phyloP scores from a whole-genome alignment of 2,888 invertebrate species.

The Pseudoips prasinana region DNA sequence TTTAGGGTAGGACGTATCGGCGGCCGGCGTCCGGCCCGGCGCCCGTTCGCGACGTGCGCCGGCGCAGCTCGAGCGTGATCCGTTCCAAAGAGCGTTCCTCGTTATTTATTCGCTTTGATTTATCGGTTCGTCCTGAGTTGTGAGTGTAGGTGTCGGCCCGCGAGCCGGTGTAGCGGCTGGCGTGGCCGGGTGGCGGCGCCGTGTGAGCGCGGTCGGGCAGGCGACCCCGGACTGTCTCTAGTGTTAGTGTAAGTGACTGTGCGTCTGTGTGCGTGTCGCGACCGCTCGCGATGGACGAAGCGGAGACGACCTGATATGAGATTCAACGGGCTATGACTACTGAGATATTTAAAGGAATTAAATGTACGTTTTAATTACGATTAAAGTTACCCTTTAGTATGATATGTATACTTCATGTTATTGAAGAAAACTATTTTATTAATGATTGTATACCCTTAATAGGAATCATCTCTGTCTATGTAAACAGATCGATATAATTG shows the following conservation, averaged over 20 bases:
- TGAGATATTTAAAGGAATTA: slow-evolving; percentile 57
- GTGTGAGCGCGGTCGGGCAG: slow-evolving; percentile 47
- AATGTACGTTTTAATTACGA: slow-evolving; percentile 40
- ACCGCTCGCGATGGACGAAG: slow-evolving; percentile 5
- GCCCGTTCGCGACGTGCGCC: too few species aligned
- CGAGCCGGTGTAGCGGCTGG: slow-evolving; percentile 31
- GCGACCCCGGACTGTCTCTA: slow-evolving; percentile 46
- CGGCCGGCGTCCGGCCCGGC: neutral
- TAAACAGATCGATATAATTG: slow-evolving; percentile 22
- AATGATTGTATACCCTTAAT: slow-evolving; percentile 44
- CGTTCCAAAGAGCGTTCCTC: slow-evolving; percentile 69
- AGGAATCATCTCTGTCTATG: slow-evolving; percentile 24
- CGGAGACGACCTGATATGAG: slow-evolving; percentile 13
- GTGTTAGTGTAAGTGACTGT: slow-evolving; percentile 56
- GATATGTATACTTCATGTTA: slow-evolving; percentile 40
- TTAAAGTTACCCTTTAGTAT: slow-evolving; percentile 59
- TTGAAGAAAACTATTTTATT: slow-evolving; percentile 57
- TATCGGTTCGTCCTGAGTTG: slow-evolving; percentile 49
- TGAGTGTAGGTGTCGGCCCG: slow-evolving; percentile 41
- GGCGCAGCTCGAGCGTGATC: slow-evolving; percentile 61
- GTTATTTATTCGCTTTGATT: slow-evolving; percentile 71
- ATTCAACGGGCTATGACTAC: slow-evolving; percentile 51
- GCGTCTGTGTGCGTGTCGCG: slow-evolving; percentile 12
- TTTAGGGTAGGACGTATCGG: neutral
- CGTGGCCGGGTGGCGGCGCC: slow-evolving; percentile 36